phyloP scores from a whole-genome alignment of 2,888 invertebrate genomes.

The Pyrrhia umbra region DNA sequence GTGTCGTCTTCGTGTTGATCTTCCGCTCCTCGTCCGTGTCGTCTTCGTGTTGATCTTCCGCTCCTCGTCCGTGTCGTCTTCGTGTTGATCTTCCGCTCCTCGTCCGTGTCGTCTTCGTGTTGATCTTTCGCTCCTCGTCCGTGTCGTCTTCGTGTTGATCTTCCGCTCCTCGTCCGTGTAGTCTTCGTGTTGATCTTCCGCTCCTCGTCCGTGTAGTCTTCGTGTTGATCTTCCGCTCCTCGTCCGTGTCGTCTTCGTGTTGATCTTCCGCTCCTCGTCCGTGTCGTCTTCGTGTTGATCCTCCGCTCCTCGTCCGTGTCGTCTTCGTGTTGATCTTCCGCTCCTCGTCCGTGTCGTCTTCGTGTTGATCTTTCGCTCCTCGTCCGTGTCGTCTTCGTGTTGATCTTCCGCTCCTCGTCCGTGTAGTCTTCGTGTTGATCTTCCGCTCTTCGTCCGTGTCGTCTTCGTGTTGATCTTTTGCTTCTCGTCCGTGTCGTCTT shows the following conservation, averaged over 20 bases:
- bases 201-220: slow-evolving; percentile 15
- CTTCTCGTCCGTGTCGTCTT: slow-evolving; percentile 10
- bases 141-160: no score
- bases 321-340: slow-evolving; percentile 7
- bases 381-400: background rate
- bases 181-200: background rate
- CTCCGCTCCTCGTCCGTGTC: slow-evolving; percentile 10
- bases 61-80: no score
- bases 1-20: no score
- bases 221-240: slow-evolving; percentile 1
- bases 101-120: no score
- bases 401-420: background rate
- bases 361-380: background rate
- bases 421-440: slow-evolving; percentile 2
- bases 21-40: no score
- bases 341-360: slow-evolving; percentile 5
- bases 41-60: no score
- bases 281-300: background rate
- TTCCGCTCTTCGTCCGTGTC: slow-evolving; percentile 8
- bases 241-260: slow-evolving; percentile 7
- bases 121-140: no score
- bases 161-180: no score
- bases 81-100: no score
- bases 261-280: background rate
- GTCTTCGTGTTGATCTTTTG: slow-evolving; percentile 2